Conservation (phyloP, 2,113 vertebrate genomes). For the Aldabrachelys gigantea region DNA sequence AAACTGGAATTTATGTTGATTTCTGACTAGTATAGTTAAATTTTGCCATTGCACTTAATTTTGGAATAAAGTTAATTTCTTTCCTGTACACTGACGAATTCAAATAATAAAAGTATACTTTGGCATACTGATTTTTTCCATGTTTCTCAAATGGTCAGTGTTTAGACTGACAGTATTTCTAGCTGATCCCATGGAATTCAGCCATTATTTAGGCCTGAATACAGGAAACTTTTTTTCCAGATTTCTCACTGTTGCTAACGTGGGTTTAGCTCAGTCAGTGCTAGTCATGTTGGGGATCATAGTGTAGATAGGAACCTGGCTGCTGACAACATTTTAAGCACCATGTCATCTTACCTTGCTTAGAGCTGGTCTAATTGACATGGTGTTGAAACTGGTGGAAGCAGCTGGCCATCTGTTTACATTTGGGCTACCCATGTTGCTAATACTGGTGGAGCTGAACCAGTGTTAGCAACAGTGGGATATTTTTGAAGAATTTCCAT, state of each 20-base stretch:
- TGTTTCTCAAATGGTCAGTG: conserved; percentile 1
- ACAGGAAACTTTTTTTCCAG: neutral
- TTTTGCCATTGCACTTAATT: conserved; percentile 40
- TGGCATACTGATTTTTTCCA: conserved; percentile 4
- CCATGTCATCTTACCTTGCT: neutral
- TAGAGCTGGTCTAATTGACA: neutral
- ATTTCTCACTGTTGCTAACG: neutral
- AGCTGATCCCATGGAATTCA: neutral
- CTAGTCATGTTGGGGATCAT: neutral
- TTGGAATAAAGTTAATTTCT: conserved; percentile 40
- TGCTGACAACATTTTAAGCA: neutral
- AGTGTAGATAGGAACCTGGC: neutral
- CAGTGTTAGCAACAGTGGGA: neutral
- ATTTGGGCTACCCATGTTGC: neutral
- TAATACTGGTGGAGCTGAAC: neutral
- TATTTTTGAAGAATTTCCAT: neutral
- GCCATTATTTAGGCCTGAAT: neutral
- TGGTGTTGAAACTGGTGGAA: neutral
- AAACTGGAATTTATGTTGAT: conserved; percentile 20
- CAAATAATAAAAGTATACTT: conserved; percentile 9
- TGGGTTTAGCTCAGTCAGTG: neutral
- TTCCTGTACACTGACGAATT: neutral
- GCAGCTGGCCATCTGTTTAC: neutral
- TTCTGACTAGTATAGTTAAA: neutral
- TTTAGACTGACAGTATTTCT: conserved; percentile 28